Conservation (phyloP, 2,888 invertebrate species). For the Mayetiola destructor region DNA sequence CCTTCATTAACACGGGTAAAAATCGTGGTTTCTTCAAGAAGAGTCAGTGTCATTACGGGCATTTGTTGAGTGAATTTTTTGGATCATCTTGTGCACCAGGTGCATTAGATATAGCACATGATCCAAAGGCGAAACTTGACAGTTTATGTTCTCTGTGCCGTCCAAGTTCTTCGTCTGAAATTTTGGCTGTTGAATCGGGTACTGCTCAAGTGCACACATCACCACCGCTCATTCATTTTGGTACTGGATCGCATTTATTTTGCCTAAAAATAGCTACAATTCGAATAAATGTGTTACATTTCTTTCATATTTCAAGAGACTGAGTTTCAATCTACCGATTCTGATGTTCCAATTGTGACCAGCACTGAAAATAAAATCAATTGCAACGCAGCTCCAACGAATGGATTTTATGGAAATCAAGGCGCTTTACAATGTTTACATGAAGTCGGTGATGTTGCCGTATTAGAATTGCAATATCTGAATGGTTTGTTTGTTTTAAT, state of each 20-base stretch:
- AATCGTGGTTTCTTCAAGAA: slow-evolving; percentile 34
- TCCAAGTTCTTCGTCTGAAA: background rate
- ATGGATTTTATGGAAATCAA: slow-evolving; percentile 43
- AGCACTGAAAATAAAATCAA: slow-evolving; percentile 27
- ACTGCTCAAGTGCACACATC: background rate
- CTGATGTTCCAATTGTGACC: too few species aligned
- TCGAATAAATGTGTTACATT: too few species aligned
- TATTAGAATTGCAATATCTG: slow-evolving; percentile 41
- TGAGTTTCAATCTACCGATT: too few species aligned
- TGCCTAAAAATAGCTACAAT: too few species aligned
- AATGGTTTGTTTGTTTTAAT: slow-evolving; percentile 26
- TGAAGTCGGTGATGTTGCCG: slow-evolving; percentile 43
- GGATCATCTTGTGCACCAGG: slow-evolving; percentile 47
- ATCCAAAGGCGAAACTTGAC: slow-evolving; percentile 26
- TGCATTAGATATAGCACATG: slow-evolving; percentile 37
- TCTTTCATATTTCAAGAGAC: too few species aligned
- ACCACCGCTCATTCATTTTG: slow-evolving; percentile 2
- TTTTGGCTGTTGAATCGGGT: background rate
- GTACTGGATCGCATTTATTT: too few species aligned
- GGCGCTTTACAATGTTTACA: slow-evolving; percentile 45
- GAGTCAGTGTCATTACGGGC: slow-evolving; percentile 43
- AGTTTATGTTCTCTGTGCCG: slow-evolving; percentile 27
- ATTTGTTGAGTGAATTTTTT: slow-evolving; percentile 42
- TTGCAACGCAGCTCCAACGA: slow-evolving; percentile 40
- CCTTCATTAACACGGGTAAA: slow-evolving; percentile 43